These are phyloP conservation scores for Gouania willdenowi DNA, from an alignment of 2,797 vertebrate genomes.

Conservation along the genomic window DNA sequence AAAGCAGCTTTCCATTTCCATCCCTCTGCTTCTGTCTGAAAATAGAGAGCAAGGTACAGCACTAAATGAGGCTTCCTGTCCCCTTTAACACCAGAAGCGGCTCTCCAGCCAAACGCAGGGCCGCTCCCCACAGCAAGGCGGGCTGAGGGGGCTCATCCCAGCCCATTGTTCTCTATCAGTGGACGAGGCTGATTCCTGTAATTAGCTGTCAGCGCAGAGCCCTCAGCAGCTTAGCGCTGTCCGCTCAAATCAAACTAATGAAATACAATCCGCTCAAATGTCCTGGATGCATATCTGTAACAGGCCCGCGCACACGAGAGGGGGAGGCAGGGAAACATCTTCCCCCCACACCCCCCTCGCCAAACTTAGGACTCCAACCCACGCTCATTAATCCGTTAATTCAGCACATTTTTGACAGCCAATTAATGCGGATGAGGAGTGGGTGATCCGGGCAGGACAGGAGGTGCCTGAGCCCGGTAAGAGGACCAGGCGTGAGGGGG, in stretches of 20 bases:
- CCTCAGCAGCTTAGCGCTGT: constrained; percentile 94
- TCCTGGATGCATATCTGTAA: constrained; percentile 93
- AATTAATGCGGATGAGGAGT: constrained; percentile 87
- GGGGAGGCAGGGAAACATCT: constrained; percentile 76
- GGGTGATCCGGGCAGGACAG: constrained; percentile 65
- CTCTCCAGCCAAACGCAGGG: constrained; percentile 61
- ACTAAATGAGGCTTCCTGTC: constrained; percentile 64
- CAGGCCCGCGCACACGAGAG: constrained; percentile 79
- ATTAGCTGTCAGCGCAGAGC: constrained; percentile 96
- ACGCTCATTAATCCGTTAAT: constrained; percentile 88
- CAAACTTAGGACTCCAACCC: constrained; percentile 78
- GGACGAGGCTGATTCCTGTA: constrained; percentile 94
- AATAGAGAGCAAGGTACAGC: constrained; percentile 50
- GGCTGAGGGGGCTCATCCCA: constrained; percentile 76
- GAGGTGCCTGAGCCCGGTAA: constrained; percentile 51
- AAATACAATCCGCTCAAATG: constrained; percentile 93
- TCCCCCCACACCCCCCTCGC: constrained; percentile 55
- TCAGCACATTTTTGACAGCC: constrained; percentile 90
- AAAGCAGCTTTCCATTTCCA: too few species aligned
- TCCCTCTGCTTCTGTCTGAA: constrained; percentile 26
- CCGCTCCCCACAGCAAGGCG: constrained; percentile 65
- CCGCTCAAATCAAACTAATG: constrained; percentile 97
- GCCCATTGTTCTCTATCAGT: constrained; percentile 90
- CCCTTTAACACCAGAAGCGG: constrained; percentile 64
- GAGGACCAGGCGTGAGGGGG: constrained; percentile 49